These are phyloP conservation scores for Abrostola tripartita DNA, from an alignment of 2,888 invertebrate genomes.

Conservation along the genomic window DNA sequence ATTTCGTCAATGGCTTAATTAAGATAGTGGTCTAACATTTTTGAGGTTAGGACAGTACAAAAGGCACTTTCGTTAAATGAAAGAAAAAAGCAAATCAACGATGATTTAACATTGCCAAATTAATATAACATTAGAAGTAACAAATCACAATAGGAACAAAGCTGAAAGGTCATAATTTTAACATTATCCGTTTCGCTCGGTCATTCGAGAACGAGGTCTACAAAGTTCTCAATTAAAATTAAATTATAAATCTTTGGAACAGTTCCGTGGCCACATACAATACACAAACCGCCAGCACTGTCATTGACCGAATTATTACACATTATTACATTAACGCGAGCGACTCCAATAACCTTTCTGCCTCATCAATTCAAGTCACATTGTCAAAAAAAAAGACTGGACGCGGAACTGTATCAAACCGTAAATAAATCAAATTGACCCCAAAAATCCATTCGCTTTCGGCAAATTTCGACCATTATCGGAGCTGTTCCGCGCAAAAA, in stretches of 20 bases:
- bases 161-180: too few relatives aligned
- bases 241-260: background rate
- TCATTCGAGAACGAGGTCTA: too few relatives aligned
- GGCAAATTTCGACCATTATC: constrained; percentile 84
- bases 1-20: too few relatives aligned
- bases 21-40: too few relatives aligned
- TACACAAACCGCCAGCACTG: background rate
- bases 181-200: too few relatives aligned
- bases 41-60: too few relatives aligned
- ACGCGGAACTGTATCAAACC: constrained; percentile 82
- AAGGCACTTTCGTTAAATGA: too few relatives aligned
- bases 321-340: constrained; percentile 29
- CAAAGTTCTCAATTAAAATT: background rate
- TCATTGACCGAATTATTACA: constrained; percentile 28
- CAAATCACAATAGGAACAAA: too few relatives aligned
- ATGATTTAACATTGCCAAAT: too few relatives aligned
- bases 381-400: constrained; percentile 46
- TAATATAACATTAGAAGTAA: too few relatives aligned
- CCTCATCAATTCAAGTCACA: constrained; percentile 71
- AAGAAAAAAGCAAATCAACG: too few relatives aligned
- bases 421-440: constrained; percentile 86
- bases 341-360: constrained; percentile 56
- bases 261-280: background rate
- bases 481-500: constrained; percentile 73
- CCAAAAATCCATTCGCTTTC: constrained; percentile 77